phyloP scores from a whole-genome alignment of 1,140 invertebrate genomes.

The Drosophila paulistorum region DNA sequence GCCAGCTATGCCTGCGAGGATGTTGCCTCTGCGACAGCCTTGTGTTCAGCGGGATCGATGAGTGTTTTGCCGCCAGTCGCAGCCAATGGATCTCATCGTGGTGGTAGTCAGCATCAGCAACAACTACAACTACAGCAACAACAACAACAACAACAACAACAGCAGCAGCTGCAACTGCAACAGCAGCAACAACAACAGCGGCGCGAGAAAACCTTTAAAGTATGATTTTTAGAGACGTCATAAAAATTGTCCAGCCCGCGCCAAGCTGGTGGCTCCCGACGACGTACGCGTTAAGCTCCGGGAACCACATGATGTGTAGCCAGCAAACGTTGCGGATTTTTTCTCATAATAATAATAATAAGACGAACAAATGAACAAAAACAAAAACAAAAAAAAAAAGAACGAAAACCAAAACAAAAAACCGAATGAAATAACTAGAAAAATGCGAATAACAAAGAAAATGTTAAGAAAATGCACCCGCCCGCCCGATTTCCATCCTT shows the following conservation, averaged over 20 bases:
- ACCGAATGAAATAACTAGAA: background rate
- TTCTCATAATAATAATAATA: slow-evolving; percentile 47
- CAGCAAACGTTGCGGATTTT: slow-evolving; percentile 69
- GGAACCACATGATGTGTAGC: slow-evolving; percentile 6
- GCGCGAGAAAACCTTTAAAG: slow-evolving; percentile 82
- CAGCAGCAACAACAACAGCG: slow-evolving; percentile 69
- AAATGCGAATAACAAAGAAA: slow-evolving; percentile 3
- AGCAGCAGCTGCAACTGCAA: slow-evolving; percentile 48
- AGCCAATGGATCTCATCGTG: slow-evolving; percentile 34
- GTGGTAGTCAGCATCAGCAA: slow-evolving; percentile 18
- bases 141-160: slow-evolving; percentile 27
- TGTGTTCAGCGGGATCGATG: slow-evolving; percentile 70
- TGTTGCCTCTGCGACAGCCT: slow-evolving; percentile 20
- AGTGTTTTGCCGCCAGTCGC: slow-evolving; percentile 49
- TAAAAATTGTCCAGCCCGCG: slow-evolving; percentile 82
- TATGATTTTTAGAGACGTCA: slow-evolving; percentile 84
- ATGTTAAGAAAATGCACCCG: slow-evolving; percentile 26
- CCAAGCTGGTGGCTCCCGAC: slow-evolving; percentile 54
- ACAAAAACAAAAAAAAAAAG: background rate
- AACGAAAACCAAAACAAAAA: slow-evolving; percentile 23
- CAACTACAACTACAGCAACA: slow-evolving; percentile 39
- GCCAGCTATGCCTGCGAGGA: slow-evolving; percentile 75
- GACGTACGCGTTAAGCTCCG: slow-evolving; percentile 60
- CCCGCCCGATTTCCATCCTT: slow-evolving; percentile 12
- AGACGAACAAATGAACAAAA: background rate